Evolutionary conservation across 64 coral and sea anemone species (phyloP), one percentile per base, ranked within the genome.

Genomic region (Actinia tenebrosa): DNA sequence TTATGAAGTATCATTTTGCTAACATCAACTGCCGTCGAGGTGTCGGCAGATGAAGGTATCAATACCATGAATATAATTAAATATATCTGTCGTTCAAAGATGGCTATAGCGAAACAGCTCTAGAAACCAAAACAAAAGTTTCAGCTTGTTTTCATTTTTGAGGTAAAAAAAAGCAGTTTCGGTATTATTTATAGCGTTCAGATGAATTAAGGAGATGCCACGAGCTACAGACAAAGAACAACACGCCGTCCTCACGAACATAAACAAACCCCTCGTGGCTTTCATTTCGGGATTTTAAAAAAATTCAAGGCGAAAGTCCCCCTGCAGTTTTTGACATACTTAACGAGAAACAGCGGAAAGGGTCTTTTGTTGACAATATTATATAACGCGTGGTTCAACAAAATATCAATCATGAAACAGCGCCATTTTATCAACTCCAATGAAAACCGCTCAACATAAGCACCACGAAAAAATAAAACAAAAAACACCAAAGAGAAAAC

Each of bases 231-330:
- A 75, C 69, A 75, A 75, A 27, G 69, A 42, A 75, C 69, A 42
- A 42, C 69, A 75, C 69, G 23, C 26, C n/a, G 26, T 42, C 13
- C 69, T 8, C 3, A 66, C 9, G 13, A 43, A 75, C 26, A 15
- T 75, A 75, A 75, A 75, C 69, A 75, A 75, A 75, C 16, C 69
- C 63, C 69, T 30, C 69, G 69, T 75, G 69, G 69, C 69, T 75
- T 75, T 75, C 69, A 3, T 14, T 75, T 75, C 42, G 13, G 69
- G 20, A 75, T 75, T 75, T 26, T 1, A 42, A 71, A 71, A 5
- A 11, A 75, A 75, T 75, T 75, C n/a, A 13, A 14, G 25, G 26
- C n/a, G 27, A 30, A 75, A 30, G 23, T 42, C 26, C 30, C 69
- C 69, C 69, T 75, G 69, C 3, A 11, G 69, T 16, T 30, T 58